Percentiles rank a stretch among this genome's conserved stretches.
Conservation (phyloP, 2,797 vertebrate genomes). For the Characodon lateralis region DNA sequence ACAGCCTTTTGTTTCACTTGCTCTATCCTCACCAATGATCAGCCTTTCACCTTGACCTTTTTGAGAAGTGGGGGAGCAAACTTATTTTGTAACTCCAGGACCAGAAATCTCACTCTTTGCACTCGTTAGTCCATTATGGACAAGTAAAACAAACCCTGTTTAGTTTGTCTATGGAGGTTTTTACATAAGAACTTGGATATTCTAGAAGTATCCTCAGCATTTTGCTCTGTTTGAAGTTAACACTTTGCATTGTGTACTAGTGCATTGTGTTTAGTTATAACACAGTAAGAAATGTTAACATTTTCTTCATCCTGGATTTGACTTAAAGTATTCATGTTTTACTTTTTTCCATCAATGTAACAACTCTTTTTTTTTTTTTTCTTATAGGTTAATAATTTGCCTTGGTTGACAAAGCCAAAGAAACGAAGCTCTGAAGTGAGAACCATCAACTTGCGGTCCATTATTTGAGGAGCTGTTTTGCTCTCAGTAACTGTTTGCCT, state of each 20-base stretch:
- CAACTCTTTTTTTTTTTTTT: constrained; percentile 9
- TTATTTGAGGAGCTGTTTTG: constrained; percentile 11
- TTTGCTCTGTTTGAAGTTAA: background rate
- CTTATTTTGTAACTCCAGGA: constrained; percentile 44
- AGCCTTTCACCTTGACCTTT: too few species aligned
- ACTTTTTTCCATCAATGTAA: background rate
- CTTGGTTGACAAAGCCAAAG: constrained; percentile 14
- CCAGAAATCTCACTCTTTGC: constrained; percentile 54
- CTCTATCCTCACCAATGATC: too few species aligned
- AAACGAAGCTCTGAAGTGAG: constrained; percentile 7
- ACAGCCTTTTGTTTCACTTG: background rate
- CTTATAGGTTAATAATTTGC: constrained; percentile 35
- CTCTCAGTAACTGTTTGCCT: background rate
- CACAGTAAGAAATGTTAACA: background rate
- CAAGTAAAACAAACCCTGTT: constrained; percentile 12
- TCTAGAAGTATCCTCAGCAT: background rate
- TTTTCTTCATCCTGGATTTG: background rate
- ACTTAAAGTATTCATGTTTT: background rate
- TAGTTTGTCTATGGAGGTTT: constrained; percentile 28
- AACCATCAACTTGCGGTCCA: background rate
- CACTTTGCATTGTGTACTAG: background rate
- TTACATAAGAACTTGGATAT: constrained; percentile 10
- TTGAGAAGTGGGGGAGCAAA: too few species aligned
- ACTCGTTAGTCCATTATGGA: constrained; percentile 46
- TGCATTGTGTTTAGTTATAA: too few species aligned